These are phyloP conservation scores for Psilanteris sp. DNA, from an alignment of 1,140 invertebrate genomes.

Conservation along the genomic window DNA sequence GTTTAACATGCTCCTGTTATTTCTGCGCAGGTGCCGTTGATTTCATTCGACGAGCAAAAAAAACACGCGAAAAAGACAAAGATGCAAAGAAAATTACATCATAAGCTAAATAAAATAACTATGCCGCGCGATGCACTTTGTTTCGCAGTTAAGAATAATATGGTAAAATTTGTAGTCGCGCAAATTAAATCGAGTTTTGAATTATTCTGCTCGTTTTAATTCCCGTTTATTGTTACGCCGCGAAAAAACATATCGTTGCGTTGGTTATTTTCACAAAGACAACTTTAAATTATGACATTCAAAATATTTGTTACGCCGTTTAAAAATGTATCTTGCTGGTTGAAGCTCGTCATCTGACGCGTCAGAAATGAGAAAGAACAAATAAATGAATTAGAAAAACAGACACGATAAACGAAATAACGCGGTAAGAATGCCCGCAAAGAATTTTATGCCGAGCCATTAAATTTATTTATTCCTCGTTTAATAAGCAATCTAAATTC, in stretches of 20 bases:
- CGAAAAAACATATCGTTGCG: slow-evolving; percentile 14
- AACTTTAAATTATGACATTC: too few relatives aligned
- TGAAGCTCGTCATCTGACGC: too few relatives aligned
- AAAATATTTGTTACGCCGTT: too few relatives aligned
- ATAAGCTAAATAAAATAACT: slow-evolving; percentile 41
- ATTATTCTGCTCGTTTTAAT: slow-evolving; percentile 36
- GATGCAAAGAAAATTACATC: slow-evolving; percentile 7
- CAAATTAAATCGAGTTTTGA: slow-evolving; percentile 45
- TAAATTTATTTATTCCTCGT: slow-evolving; percentile 76
- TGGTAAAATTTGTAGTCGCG: slow-evolving; percentile 9
- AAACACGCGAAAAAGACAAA: neutral
- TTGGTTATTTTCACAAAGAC: too few relatives aligned
- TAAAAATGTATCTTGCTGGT: too few relatives aligned
- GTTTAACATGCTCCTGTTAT: slow-evolving; percentile 68
- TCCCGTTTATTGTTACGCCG: too few relatives aligned
- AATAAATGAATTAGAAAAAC: too few relatives aligned
- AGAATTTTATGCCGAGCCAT: slow-evolving; percentile 52
- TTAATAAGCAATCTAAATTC: slow-evolving; percentile 80
- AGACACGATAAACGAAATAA: too few relatives aligned
- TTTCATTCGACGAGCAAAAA: slow-evolving; percentile 13
- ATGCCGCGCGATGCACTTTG: neutral
- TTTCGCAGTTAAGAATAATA: slow-evolving; percentile 32
- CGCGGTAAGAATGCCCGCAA: slow-evolving; percentile 24
- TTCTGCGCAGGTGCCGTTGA: slow-evolving; percentile 58
- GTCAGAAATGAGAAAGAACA: too few relatives aligned